phyloP scores from a whole-genome alignment of 2,113 vertebrate species.

The Cariama cristata region DNA sequence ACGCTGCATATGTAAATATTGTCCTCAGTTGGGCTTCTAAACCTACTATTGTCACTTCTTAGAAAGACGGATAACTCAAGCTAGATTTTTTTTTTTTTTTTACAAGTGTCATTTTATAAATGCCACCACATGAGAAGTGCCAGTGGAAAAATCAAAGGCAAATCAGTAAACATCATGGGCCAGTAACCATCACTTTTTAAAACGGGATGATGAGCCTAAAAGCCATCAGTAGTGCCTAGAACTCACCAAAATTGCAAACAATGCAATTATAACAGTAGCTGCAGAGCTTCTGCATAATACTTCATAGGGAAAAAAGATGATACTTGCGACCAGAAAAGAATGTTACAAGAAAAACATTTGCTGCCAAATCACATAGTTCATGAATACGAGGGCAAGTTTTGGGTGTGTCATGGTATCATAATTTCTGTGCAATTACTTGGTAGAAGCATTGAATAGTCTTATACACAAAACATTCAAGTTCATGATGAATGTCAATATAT shows the following conservation, averaged over 20 bases:
- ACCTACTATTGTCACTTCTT: not conserved
- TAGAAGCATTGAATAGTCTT: not conserved
- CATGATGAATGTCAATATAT: not conserved
- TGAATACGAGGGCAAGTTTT: not conserved
- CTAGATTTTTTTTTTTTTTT: not conserved
- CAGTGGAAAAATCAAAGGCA: not conserved
- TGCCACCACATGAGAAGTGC: not conserved
- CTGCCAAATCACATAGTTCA: slow-evolving; percentile 13
- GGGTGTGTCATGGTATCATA: not conserved
- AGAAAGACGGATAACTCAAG: not conserved
- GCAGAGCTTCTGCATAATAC: not conserved
- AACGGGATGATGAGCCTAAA: not conserved
- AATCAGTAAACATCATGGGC: not conserved
- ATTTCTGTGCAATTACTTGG: not conserved
- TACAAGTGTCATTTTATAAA: not conserved
- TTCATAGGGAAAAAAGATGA: not conserved
- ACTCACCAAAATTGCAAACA: not conserved
- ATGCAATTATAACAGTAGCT: not conserved
- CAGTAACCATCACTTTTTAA: not conserved
- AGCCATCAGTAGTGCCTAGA: not conserved
- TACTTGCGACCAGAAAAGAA: not conserved
- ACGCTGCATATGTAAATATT: not conserved
- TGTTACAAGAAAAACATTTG: not conserved
- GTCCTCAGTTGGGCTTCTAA: not conserved
- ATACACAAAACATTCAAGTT: not conserved